Evolutionary conservation across 2,797 vertebrate species (phyloP), one percentile per base, ranked within the genome.

Genomic region (Lithobates sylvaticus): DNA sequence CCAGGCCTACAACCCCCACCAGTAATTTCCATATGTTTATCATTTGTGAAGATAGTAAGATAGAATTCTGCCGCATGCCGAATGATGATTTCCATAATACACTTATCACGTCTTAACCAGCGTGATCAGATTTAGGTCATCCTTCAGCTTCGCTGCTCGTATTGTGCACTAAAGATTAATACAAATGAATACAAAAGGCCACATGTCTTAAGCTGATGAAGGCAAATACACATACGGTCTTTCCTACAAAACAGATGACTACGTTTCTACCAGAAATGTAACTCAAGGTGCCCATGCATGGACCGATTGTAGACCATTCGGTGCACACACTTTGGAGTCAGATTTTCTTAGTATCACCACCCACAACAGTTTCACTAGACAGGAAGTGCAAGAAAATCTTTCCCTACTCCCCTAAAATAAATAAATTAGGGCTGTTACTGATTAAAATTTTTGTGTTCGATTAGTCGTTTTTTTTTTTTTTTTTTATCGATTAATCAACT

Each of bases 31-130:
- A 82, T 83, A 77, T 61, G 78, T 86, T 71, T 50, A 77, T 65
- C 61, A 85, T 81, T 39, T 75, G 42, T 15, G 61, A 85, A 39
- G 77, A 85, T 85, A 42, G 72, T 21, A 21, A 68, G 79, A 86
- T 86, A 70, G 72, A 26, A 29, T 70, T 81, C 29, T 73, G 13
- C 32, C 29, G 80, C 6, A 69, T 76, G 9, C 42, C 50, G 34
- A 78, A 44, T 16, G 8, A 82, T 69, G 78, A 83, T 77, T 83
- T 78, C 65, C 79, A 82, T 69, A 86, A 86, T 76, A 64, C 70
- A 81, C 72, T 81, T 82, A 82, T 81, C 79, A 68, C 39, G 18
- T 79, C 77, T 74, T 71, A 23, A 78, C 76, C 83, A 50, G 76
- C 77, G n/a, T 36, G 76, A 68, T 21, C 68, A 79, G 76, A 85